Base-by-base conservation (phyloP, 2,888 invertebrate species). In the Perizoma flavofasciatum region DNA sequence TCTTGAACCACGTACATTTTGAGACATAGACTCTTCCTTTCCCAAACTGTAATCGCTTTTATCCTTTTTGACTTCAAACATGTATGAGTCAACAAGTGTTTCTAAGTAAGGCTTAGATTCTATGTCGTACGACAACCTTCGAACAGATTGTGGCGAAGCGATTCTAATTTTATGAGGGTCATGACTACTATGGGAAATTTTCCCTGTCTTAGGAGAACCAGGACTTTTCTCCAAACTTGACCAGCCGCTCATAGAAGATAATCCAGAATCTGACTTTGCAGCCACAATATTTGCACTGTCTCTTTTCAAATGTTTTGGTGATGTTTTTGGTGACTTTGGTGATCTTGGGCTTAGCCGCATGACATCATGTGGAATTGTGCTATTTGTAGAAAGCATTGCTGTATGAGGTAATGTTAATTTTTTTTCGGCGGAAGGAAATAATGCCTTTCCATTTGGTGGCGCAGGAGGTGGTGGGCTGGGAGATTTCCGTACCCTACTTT, bases 191-290 rank as follows among this genome's bases (percentile, higher is more conserved):
- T 91, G 91, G 33, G 79, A 71, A 34, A 84, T 77, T 78, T 89
- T 84, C 35, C 87, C 90, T 32, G 92, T 94, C 81, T 95, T 96
- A 0, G 96, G 96, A 0, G 96, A 97, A 34, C 96, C 95, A 4
- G 97, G 97, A 39, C 97, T 96, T 87, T 97, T 97, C 82, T 97
- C 97, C 74, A 96, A 88, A 78, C 96, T 96, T 8, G 96, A 96
- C 94, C 97, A 96, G 5, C 97, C 96, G 77, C 96, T 97, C 95
- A 97, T 96, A 5, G 97, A 97, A 0, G 97, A 97, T 52, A 97
- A 86, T 0, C 97, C 97, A 0, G 97, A 97, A 82, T 97, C 97
- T 0, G 97, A 97, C 82, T 97, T 97, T 0, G 96, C 95, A 5
- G 95, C 93, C 3, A 95, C 94, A 63, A 95, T 95, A 77, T 94